Percentiles rank a stretch among this genome's conserved stretches.
phyloP scores from a whole-genome alignment of 2,113 vertebrate genomes.

The Bufo gargarizans region DNA sequence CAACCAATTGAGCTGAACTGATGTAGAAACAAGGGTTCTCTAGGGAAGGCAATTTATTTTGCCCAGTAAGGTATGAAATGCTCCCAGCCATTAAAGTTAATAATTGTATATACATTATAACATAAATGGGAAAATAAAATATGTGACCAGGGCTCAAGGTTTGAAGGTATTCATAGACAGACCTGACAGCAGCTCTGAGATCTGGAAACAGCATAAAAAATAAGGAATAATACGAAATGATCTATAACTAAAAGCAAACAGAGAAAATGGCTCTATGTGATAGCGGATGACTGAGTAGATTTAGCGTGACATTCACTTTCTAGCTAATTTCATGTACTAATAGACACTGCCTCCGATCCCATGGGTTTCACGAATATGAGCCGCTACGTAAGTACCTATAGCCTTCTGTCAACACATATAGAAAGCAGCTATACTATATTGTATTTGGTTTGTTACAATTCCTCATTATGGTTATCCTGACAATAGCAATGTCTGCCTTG shows the following conservation, averaged over 20 bases:
- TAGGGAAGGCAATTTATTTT: neutral
- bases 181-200: neutral
- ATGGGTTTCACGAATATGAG: too few relatives aligned
- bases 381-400: neutral
- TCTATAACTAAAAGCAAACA: neutral
- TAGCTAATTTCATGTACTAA: neutral
- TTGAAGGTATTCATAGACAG: neutral
- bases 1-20: slow-evolving; percentile 6
- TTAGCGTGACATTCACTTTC: neutral
- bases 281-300: neutral
- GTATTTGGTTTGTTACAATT: neutral
- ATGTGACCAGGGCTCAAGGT: neutral
- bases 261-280: neutral
- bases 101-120: slow-evolving; percentile 1
- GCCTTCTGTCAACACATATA: neutral
- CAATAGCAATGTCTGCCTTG: neutral
- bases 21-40: neutral
- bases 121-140: neutral
- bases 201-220: neutral
- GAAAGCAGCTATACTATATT: neutral
- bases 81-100: neutral
- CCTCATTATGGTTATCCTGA: neutral
- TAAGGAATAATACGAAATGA: neutral
- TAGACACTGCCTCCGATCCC: neutral
- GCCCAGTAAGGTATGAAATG: slow-evolving; percentile 1